Percentiles rank a stretch among this genome's conserved stretches.
These are phyloP conservation scores for Drosophila sturtevanti DNA, from an alignment of 1,140 invertebrate species.

Conservation along the genomic window DNA sequence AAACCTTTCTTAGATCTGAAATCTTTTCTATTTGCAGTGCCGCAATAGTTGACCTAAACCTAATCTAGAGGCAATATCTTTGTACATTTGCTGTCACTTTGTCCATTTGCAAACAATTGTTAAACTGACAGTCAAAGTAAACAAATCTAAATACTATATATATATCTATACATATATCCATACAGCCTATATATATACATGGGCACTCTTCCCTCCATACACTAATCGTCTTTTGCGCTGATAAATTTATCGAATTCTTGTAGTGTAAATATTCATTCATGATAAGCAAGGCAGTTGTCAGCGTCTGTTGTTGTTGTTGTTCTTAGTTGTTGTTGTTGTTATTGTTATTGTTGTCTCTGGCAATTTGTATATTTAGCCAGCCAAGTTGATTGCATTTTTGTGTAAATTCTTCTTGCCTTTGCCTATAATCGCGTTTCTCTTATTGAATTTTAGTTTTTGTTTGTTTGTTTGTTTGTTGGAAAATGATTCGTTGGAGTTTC, in stretches of 20 bases:
- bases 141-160: not conserved
- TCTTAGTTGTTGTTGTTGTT: not conserved
- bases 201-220: not conserved
- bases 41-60: not conserved
- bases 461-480: conserved; percentile 6
- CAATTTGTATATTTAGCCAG: conserved; percentile 18
- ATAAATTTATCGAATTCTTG: conserved; percentile 17
- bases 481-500: too few relatives aligned
- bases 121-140: not conserved
- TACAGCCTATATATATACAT: conserved; percentile 1
- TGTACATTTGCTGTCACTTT: not conserved
- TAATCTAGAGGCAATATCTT: conserved; percentile 1
- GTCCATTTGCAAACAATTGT: not conserved
- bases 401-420: conserved; percentile 16
- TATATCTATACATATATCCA: not conserved
- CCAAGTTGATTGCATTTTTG: conserved; percentile 18
- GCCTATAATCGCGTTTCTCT: not conserved
- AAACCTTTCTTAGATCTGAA: not conserved
- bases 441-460: not conserved
- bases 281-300: conserved; percentile 13
- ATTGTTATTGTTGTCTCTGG: not conserved
- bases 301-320: conserved; percentile 10
- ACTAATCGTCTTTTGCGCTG: conserved; percentile 15
- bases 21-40: too few relatives aligned
- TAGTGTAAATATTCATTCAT: conserved; percentile 18